These are phyloP conservation scores for Cylindroiulus punctatus DNA, from an alignment of 2,888 invertebrate genomes.

Conservation along the genomic window DNA sequence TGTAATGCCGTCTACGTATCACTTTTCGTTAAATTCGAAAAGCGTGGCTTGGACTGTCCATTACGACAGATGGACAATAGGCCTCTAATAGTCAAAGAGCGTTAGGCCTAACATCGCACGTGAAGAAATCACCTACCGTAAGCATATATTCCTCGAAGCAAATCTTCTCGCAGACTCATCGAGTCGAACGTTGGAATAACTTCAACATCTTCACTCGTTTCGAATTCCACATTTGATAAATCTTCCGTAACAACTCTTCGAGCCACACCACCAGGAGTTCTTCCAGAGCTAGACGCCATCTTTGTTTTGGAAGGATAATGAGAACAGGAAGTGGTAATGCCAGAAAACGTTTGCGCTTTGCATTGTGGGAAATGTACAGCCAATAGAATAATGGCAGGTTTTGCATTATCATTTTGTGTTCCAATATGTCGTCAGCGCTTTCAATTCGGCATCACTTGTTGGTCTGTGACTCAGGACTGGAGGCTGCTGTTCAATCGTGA, in stretches of 20 bases:
- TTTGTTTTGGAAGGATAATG: too few relatives aligned
- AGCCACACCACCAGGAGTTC: slow-evolving; percentile 23
- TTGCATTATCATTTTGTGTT: too few relatives aligned
- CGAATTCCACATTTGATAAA: slow-evolving; percentile 97
- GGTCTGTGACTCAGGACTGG: not conserved
- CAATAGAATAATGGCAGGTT: too few relatives aligned
- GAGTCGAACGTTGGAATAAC: slow-evolving; percentile 96
- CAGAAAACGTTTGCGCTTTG: too few relatives aligned
- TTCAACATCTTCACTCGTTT: slow-evolving; percentile 99
- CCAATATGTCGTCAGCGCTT: not conserved
- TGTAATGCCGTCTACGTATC: too few relatives aligned
- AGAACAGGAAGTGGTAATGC: too few relatives aligned
- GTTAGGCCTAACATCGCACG: too few relatives aligned
- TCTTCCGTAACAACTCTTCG: slow-evolving; percentile 73
- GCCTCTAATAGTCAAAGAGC: too few relatives aligned
- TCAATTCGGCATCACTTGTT: slow-evolving; percentile 22
- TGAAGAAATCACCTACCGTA: slow-evolving; percentile 76
- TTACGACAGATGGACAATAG: too few relatives aligned
- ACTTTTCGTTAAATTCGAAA: too few relatives aligned
- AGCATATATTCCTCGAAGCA: slow-evolving; percentile 95
- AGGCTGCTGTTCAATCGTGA: not conserved
- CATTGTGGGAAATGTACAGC: too few relatives aligned
- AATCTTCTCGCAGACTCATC: slow-evolving; percentile 93
- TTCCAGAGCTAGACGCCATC: slow-evolving; percentile 54
- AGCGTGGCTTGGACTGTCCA: too few relatives aligned